Percentiles rank a stretch among this genome's conserved stretches.
Evolutionary conservation across 2,797 vertebrate species (phyloP).

Genomic region (Arctocebus calabarensis): DNA sequence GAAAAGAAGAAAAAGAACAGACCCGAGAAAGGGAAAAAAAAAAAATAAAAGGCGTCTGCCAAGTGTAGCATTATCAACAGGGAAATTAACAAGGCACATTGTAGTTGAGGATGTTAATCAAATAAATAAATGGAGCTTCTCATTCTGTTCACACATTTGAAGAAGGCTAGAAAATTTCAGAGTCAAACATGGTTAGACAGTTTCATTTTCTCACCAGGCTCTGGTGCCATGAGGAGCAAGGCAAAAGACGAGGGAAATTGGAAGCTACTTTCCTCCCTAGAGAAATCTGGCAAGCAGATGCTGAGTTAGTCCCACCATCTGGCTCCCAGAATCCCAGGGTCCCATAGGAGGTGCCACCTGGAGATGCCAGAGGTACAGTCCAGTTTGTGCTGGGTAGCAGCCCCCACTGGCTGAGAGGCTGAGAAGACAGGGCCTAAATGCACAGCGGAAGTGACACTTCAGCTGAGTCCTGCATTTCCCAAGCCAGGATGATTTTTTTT

Average conservation of each 20-base stretch:
- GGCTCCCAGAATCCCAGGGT: neutral
- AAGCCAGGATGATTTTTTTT: neutral
- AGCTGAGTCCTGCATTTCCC: neutral
- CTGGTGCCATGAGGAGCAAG: neutral
- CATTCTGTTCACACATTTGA: constrained; percentile 60
- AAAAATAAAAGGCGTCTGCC: constrained; percentile 75
- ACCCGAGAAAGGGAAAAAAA: constrained; percentile 77
- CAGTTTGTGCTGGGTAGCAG: neutral
- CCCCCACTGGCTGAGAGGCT: neutral
- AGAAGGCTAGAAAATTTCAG: constrained; percentile 65
- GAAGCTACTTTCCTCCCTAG: neutral
- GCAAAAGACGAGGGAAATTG: neutral
- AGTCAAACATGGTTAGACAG: constrained; percentile 23
- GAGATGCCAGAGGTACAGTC: neutral
- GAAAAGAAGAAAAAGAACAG: constrained; percentile 80
- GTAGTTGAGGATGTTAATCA: constrained; percentile 80
- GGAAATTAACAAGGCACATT: constrained; percentile 73
- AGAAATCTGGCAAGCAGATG: constrained; percentile 27
- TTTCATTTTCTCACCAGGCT: constrained; percentile 27
- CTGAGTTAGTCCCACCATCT: constrained; percentile 37
- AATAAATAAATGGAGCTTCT: constrained; percentile 72
- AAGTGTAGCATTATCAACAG: constrained; percentile 68
- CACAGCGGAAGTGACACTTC: neutral
- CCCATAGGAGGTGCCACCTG: neutral
- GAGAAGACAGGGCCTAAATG: neutral